Evolutionary conservation across 2,113 vertebrate genomes (phyloP).

Genomic region (Thinocorus orbignyianus): DNA sequence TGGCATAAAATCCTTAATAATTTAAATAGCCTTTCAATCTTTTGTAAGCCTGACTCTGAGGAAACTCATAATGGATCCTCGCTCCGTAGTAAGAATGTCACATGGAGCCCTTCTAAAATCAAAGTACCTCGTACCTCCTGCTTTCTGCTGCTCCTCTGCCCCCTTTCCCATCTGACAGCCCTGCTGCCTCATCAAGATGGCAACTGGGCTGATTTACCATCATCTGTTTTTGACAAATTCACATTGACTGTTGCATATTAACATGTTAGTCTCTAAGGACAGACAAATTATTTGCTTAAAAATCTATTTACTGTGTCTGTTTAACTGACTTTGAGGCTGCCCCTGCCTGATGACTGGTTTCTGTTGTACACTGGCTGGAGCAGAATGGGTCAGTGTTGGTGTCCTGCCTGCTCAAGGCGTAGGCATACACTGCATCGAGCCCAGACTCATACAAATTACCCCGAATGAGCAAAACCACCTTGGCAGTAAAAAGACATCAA

Average conservation of each 20-base stretch:
- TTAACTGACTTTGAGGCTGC: background rate
- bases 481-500: background rate
- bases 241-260: background rate
- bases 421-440: background rate
- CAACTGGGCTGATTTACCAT: background rate
- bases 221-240: background rate
- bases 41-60: background rate
- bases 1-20: background rate
- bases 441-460: background rate
- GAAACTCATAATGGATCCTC: background rate
- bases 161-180: background rate
- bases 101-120: background rate
- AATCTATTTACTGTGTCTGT: background rate
- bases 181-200: background rate
- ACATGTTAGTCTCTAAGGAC: background rate
- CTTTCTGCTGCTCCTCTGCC: background rate
- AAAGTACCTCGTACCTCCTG: background rate
- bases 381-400: background rate
- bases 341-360: background rate
- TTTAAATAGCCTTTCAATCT: background rate
- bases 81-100: background rate
- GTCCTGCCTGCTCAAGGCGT: background rate
- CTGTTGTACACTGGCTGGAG: rapidly evolving
- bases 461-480: background rate
- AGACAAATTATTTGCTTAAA: background rate